Conservation (phyloP, 2,113 vertebrate species). For the Rana temporaria region DNA sequence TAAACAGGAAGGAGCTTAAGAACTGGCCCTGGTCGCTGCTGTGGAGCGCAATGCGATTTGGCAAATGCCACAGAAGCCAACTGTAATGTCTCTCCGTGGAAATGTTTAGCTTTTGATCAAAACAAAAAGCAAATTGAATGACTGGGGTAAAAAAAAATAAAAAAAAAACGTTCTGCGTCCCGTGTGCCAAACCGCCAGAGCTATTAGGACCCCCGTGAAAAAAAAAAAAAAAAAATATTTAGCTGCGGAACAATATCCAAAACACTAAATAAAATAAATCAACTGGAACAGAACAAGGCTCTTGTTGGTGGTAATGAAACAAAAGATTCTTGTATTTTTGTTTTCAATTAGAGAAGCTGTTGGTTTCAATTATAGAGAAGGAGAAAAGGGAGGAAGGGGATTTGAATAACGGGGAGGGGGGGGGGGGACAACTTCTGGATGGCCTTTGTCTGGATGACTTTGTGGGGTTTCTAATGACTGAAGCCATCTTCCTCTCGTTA, state of each 20-base stretch:
- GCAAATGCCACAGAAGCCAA: constrained; percentile 4
- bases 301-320: constrained; percentile 43
- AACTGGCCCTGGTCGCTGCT: not conserved
- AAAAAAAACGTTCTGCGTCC: constrained; percentile 1
- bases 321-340: constrained; percentile 26
- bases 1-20: constrained; percentile 30
- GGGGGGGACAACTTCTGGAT: constrained; percentile 17
- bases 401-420: constrained; percentile 26
- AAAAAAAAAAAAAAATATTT: constrained; percentile 35
- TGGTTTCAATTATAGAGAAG: constrained; percentile 53
- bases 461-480: constrained; percentile 62
- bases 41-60: constrained; percentile 1
- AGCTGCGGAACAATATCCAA: constrained; percentile 42
- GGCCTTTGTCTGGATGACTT: constrained; percentile 11
- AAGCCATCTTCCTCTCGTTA: constrained; percentile 74
- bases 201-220: constrained; percentile 53
- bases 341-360: constrained; percentile 37
- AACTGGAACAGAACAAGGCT: constrained; percentile 43
- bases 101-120: constrained; percentile 49
- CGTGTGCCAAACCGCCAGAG: constrained; percentile 45
- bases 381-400: not conserved
- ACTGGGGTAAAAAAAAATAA: constrained; percentile 41
- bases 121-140: constrained; percentile 37
- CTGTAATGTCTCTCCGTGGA: constrained; percentile 32
- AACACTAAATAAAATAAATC: constrained; percentile 55